phyloP scores from a whole-genome alignment of 2,797 vertebrate genomes.

The Pangasius larnaudii region DNA sequence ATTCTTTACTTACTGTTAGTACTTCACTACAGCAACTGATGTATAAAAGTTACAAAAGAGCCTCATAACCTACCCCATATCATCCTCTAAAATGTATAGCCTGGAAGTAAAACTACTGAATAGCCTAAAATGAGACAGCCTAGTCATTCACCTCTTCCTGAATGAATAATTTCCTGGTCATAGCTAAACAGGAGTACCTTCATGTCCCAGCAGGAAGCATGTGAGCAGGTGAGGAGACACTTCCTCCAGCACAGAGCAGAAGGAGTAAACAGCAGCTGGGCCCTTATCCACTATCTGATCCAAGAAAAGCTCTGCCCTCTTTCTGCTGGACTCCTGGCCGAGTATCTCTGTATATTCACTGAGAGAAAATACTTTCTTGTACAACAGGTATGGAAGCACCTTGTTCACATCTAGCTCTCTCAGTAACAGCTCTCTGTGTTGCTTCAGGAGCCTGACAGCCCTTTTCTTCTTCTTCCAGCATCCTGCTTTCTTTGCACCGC shows the following conservation, averaged over 20 bases:
- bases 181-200: slow-evolving; percentile 76
- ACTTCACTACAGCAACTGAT: not conserved
- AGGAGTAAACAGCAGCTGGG: slow-evolving; percentile 82
- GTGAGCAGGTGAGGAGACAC: slow-evolving; percentile 88
- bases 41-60: not conserved
- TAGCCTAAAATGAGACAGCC: not conserved
- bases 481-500: slow-evolving; percentile 69
- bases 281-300: slow-evolving; percentile 85
- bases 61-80: not conserved
- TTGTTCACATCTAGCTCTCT: slow-evolving; percentile 81
- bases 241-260: slow-evolving; percentile 88
- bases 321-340: slow-evolving; percentile 74
- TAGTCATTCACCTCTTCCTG: not conserved
- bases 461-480: slow-evolving; percentile 73
- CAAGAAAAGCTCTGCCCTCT: slow-evolving; percentile 82
- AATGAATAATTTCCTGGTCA: not conserved
- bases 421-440: slow-evolving; percentile 81
- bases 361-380: slow-evolving; percentile 85
- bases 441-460: slow-evolving; percentile 77
- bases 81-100: not conserved
- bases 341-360: slow-evolving; percentile 87
- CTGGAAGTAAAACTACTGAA: not conserved
- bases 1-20: not conserved
- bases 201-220: slow-evolving; percentile 84
- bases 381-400: slow-evolving; percentile 85